phyloP scores from a whole-genome alignment of 2,888 invertebrate species.

The Calliphora vomitoria region DNA sequence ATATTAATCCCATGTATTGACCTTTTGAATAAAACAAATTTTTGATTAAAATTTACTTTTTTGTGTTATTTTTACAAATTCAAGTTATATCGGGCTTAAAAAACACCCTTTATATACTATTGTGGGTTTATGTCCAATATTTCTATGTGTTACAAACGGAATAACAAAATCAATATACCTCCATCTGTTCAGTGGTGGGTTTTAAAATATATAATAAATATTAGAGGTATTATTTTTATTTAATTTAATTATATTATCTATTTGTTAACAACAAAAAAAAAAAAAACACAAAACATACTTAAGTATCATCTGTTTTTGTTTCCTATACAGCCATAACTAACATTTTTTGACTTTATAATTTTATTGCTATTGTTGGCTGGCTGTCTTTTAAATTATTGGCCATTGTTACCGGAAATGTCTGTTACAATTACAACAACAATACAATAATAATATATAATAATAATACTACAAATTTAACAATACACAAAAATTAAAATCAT shows the following conservation, averaged over 20 bases:
- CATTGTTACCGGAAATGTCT: slow-evolving; percentile 44
- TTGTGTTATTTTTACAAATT: no score
- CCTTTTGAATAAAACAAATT: no score
- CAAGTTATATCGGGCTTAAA: no score
- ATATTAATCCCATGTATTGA: no score
- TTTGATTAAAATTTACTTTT: no score
- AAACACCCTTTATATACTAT: no score
- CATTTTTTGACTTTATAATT: neutral
- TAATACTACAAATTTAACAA: slow-evolving; percentile 25
- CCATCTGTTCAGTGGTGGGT: no score
- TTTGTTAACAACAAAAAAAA: neutral
- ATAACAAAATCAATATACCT: no score
- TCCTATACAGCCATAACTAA: neutral
- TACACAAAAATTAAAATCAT: slow-evolving; percentile 56
- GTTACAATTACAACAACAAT: slow-evolving; percentile 2
- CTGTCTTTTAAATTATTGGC: slow-evolving; percentile 29
- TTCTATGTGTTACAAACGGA: no score
- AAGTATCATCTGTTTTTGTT: neutral
- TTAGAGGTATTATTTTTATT: no score
- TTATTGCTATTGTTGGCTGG: neutral
- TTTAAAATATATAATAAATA: no score
- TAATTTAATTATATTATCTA: neutral
- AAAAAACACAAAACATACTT: neutral
- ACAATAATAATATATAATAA: neutral
- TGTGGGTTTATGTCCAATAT: no score